These are phyloP conservation scores for Ganaspis brasiliensis DNA, from an alignment of 2,888 invertebrate genomes.

Conservation along the genomic window DNA sequence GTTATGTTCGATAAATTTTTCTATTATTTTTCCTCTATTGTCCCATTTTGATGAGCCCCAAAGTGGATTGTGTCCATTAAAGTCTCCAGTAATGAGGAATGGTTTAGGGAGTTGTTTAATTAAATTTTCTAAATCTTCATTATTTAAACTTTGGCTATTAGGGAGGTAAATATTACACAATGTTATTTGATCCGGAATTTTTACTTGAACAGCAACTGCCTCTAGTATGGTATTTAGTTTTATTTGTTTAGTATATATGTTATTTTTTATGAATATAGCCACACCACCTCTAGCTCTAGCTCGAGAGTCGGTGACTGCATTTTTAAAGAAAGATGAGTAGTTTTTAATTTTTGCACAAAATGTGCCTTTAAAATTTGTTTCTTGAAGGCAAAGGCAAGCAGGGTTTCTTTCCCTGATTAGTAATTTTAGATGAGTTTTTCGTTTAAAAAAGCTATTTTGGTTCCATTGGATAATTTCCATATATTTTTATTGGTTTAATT, in stretches of 20 bases:
- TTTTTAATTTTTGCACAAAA: neutral
- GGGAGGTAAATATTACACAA: conserved; percentile 61
- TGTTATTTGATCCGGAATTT: conserved; percentile 39
- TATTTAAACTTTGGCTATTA: conserved; percentile 42
- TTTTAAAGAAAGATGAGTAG: neutral
- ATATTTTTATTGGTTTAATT: no score
- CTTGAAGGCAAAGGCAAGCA: conserved; percentile 57
- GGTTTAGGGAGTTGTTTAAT: conserved; percentile 62
- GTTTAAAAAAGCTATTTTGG: conserved; percentile 37
- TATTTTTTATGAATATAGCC: neutral
- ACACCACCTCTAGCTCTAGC: conserved; percentile 22
- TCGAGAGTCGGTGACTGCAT: neutral
- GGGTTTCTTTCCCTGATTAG: conserved; percentile 47
- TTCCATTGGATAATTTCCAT: no score
- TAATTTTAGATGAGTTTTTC: conserved; percentile 8
- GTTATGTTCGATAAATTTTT: conserved; percentile 50
- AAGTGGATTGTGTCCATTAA: conserved; percentile 59
- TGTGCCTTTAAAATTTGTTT: conserved; percentile 53
- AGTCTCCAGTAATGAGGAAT: conserved; percentile 62
- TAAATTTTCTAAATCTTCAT: conserved; percentile 50
- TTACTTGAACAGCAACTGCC: conserved; percentile 50
- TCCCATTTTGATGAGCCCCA: conserved; percentile 60
- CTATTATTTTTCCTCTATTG: conserved; percentile 54
- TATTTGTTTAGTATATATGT: conserved; percentile 44
- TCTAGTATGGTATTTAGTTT: conserved; percentile 50